Percentiles rank a stretch among this genome's conserved stretches.
These are phyloP conservation scores for Calcarius lapponicus DNA, from an alignment of 2,797 vertebrate genomes.

Conservation along the genomic window DNA sequence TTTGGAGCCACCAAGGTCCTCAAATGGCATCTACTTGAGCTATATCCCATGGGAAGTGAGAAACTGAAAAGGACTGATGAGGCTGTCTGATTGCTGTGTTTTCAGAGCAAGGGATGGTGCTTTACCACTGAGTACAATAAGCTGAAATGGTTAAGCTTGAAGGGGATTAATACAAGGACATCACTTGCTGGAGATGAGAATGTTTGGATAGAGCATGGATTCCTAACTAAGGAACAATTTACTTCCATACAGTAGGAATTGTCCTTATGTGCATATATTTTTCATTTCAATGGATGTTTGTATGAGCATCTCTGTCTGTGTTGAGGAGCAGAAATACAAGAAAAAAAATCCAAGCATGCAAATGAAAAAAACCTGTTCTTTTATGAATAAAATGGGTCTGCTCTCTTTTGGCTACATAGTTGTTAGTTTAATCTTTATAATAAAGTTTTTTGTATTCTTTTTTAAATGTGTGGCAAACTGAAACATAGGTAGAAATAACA, in stretches of 20 bases:
- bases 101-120: not conserved
- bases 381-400: constrained; percentile 13
- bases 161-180: not conserved
- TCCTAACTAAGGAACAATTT: not conserved
- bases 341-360: not conserved
- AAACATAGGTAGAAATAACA: constrained; percentile 77
- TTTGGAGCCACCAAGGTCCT: not conserved
- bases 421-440: constrained; percentile 65
- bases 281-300: not conserved
- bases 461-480: constrained; percentile 50
- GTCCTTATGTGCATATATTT: not conserved
- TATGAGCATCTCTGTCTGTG: not conserved
- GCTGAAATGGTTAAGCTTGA: not conserved
- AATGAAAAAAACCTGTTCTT: constrained; percentile 62
- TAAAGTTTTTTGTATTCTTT: not conserved
- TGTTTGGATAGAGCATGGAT: not conserved
- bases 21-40: not conserved
- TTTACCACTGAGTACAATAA: not conserved
- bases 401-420: constrained; percentile 33
- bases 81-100: not conserved
- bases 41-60: not conserved
- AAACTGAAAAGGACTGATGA: not conserved
- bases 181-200: not conserved
- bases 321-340: constrained; percentile 9
- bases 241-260: not conserved